These are phyloP conservation scores for Podarcis raffonei DNA, from an alignment of 2,113 vertebrate species.

Conservation along the genomic window DNA sequence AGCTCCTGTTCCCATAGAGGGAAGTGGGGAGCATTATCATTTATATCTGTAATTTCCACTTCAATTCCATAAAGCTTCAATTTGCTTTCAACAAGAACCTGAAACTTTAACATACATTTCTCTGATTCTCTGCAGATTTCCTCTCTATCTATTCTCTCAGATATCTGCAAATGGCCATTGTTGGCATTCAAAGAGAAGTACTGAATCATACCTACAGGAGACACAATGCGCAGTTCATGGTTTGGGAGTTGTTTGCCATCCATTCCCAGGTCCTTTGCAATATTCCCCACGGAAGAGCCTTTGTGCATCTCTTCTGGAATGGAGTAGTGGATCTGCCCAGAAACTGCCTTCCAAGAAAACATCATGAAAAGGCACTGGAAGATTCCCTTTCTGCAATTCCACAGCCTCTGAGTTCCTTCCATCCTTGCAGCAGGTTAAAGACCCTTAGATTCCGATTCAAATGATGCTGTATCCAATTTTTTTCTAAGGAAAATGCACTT, in stretches of 20 bases:
- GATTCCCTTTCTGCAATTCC: conserved; percentile 22
- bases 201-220: neutral
- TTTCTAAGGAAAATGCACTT: neutral
- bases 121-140: neutral
- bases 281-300: conserved; percentile 1
- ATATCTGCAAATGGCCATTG: neutral
- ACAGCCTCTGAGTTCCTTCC: conserved; percentile 7
- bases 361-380: neutral
- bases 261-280: conserved; percentile 2
- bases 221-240: neutral
- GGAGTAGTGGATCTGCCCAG: neutral
- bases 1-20: neutral
- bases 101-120: neutral
- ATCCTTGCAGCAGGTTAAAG: conserved; percentile 32
- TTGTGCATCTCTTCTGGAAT: conserved; percentile 3
- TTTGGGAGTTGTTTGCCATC: neutral
- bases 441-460: neutral
- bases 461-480: neutral
- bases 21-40: neutral
- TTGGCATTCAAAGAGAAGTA: neutral
- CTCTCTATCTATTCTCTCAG: conserved; percentile 3
- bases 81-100: neutral
- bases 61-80: neutral
- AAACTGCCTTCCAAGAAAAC: neutral
- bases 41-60: neutral